Evolutionary conservation across 1,140 invertebrate genomes (phyloP).

Genomic region (Steinernema feltiae): DNA sequence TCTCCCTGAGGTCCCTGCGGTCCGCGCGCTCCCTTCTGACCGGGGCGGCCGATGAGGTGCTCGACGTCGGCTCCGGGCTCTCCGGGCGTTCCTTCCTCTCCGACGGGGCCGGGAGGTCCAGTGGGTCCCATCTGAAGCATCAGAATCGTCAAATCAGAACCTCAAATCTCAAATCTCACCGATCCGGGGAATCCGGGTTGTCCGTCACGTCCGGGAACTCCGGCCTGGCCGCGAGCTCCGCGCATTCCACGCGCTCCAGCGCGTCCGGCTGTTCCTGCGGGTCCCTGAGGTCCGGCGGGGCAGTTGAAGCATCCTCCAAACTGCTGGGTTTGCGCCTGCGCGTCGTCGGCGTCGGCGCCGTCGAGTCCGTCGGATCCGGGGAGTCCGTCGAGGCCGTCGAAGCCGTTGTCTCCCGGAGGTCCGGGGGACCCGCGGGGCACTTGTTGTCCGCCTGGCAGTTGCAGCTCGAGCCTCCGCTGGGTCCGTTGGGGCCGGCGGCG

Average conservation of each 20-base stretch:
- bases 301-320: slow-evolving; percentile 34
- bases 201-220: slow-evolving; percentile 16
- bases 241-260: slow-evolving; percentile 6
- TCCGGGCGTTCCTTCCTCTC: slow-evolving; percentile 22
- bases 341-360: slow-evolving; percentile 38
- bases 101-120: slow-evolving; percentile 14
- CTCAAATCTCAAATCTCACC: background rate
- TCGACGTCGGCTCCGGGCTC: slow-evolving; percentile 16
- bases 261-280: slow-evolving; percentile 11
- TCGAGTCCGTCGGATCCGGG: slow-evolving; percentile 34
- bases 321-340: slow-evolving; percentile 29
- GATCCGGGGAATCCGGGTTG: slow-evolving; percentile 12
- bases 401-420: slow-evolving; percentile 33
- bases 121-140: slow-evolving; percentile 15
- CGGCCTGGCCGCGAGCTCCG: slow-evolving; percentile 15
- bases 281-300: slow-evolving; percentile 20
- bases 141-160: background rate
- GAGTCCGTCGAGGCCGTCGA: slow-evolving; percentile 31
- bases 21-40: slow-evolving; percentile 11
- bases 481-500: slow-evolving; percentile 21
- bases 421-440: slow-evolving; percentile 40
- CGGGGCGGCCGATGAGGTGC: slow-evolving; percentile 6
- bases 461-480: slow-evolving; percentile 31
- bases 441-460: slow-evolving; percentile 42
- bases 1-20: slow-evolving; percentile 15